Evolutionary conservation across 2,797 vertebrate species (phyloP).

Genomic region (Balearica regulorum): DNA sequence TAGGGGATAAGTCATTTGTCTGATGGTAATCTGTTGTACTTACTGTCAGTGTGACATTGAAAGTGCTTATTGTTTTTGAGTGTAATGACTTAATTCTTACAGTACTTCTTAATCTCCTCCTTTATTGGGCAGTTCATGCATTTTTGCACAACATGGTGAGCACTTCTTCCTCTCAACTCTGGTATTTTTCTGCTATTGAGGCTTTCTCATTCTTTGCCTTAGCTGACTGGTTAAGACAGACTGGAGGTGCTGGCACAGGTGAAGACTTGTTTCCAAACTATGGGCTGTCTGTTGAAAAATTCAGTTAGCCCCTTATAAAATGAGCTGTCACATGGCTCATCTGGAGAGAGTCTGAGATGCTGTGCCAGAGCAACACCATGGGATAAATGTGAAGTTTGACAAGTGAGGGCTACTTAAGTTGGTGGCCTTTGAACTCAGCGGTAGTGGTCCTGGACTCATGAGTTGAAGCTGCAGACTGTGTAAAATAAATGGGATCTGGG

Average conservation of each 20-base stretch:
- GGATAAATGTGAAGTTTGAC: constrained; percentile 56
- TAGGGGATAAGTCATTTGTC: background rate
- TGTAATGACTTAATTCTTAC: background rate
- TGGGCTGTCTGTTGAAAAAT: constrained; percentile 38
- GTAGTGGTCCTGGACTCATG: constrained; percentile 13
- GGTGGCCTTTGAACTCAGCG: constrained; percentile 24
- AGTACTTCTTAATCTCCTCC: background rate
- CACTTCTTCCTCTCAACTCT: background rate
- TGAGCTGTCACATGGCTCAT: constrained; percentile 63
- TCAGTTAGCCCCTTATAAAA: constrained; percentile 52
- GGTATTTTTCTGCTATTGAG: background rate
- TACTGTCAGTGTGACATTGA: background rate
- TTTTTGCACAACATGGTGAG: background rate
- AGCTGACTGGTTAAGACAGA: constrained; percentile 16
- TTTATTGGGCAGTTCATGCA: background rate
- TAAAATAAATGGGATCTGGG: constrained; percentile 30
- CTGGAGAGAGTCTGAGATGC: constrained; percentile 34
- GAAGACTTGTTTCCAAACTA: constrained; percentile 48
- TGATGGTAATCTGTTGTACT: background rate
- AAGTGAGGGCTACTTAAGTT: constrained; percentile 30
- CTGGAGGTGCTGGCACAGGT: background rate
- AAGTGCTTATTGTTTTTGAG: background rate
- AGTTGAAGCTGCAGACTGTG: constrained; percentile 18
- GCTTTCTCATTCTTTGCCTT: background rate
- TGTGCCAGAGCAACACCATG: constrained; percentile 32